Evolutionary conservation across 1,140 invertebrate species (phyloP).

Genomic region (Pseudachorutes palmiensis): DNA sequence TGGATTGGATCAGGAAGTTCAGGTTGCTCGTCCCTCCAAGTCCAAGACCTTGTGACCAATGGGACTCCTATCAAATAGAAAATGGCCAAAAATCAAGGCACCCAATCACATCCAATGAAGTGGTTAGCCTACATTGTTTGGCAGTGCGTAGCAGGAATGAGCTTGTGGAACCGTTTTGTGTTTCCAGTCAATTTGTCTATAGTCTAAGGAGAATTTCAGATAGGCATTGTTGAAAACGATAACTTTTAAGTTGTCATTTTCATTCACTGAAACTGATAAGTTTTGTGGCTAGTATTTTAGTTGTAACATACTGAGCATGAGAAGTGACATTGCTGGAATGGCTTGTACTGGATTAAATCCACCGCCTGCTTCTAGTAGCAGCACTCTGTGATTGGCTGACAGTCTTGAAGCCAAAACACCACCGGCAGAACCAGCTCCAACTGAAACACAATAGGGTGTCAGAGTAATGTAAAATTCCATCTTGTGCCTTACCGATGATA

Average conservation of each 20-base stretch:
- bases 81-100: too few species aligned
- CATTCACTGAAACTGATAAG: neutral
- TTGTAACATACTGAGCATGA: constrained; percentile 22
- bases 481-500: too few species aligned
- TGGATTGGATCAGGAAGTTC: constrained; percentile 58
- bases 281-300: neutral
- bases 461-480: too few species aligned
- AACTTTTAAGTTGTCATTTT: neutral
- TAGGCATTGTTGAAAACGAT: too few species aligned
- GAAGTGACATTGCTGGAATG: constrained; percentile 25
- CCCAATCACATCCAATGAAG: too few species aligned
- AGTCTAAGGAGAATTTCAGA: neutral
- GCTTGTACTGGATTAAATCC: constrained; percentile 31
- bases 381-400: constrained; percentile 41
- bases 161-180: constrained; percentile 26
- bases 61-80: constrained; percentile 33
- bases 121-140: constrained; percentile 24
- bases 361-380: constrained; percentile 49
- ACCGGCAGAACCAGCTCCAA: constrained; percentile 42
- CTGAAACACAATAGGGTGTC: constrained; percentile 6
- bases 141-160: constrained; percentile 19
- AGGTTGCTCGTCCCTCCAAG: constrained; percentile 54
- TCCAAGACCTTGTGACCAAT: constrained; percentile 46
- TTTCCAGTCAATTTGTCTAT: constrained; percentile 25
- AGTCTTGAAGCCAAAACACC: constrained; percentile 44